These are phyloP conservation scores for Bombycilla garrulus DNA, from an alignment of 2,113 vertebrate species.

Conservation along the genomic window DNA sequence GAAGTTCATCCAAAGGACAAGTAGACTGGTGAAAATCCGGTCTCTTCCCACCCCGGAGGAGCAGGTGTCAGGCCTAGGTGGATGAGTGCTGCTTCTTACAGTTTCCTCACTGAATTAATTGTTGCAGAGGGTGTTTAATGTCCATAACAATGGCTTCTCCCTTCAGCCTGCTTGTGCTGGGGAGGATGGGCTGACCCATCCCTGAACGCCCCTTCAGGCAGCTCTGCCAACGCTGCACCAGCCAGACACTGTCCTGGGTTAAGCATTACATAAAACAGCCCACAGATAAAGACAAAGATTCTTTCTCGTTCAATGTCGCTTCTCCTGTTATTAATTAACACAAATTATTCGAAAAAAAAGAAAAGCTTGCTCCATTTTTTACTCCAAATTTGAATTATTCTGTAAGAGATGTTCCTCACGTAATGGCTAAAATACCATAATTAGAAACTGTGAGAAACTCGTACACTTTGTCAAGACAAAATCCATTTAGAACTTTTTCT, in stretches of 20 bases:
- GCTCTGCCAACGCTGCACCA: neutral
- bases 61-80: neutral
- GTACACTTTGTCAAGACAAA: neutral
- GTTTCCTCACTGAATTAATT: neutral
- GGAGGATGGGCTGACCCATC: neutral
- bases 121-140: neutral
- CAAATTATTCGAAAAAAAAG: neutral
- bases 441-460: neutral
- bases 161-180: neutral
- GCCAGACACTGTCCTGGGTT: neutral
- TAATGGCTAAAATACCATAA: neutral
- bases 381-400: neutral
- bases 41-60: neutral
- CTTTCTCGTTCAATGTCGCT: neutral
- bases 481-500: neutral
- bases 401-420: neutral
- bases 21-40: neutral
- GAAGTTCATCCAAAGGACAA: neutral
- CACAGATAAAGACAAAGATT: neutral
- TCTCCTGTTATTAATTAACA: neutral
- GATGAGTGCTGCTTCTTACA: neutral
- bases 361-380: neutral
- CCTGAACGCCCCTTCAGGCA: neutral
- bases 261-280: neutral
- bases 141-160: neutral